Conservation (phyloP, 2,113 vertebrate genomes). For the Onychorhynchus coronatus region DNA sequence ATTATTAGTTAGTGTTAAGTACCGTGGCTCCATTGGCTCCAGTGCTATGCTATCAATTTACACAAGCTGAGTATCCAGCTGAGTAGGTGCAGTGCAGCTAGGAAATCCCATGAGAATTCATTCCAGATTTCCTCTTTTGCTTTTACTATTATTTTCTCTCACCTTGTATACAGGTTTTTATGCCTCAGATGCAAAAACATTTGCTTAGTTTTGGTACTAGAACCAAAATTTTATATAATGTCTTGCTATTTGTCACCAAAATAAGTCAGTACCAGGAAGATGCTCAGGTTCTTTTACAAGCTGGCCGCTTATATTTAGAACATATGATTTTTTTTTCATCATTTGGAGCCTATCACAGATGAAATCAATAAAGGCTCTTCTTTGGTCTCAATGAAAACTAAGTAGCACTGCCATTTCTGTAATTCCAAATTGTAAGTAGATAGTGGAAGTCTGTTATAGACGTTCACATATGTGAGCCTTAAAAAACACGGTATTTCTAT, state of each 20-base stretch:
- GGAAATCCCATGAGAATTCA: constrained; percentile 11
- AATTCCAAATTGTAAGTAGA: background rate
- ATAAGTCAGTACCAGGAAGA: background rate
- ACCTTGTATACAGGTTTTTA: background rate
- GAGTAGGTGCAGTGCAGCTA: background rate
- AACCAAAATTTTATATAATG: background rate
- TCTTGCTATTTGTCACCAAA: background rate
- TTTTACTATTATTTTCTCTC: constrained; percentile 2
- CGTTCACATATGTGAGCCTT: background rate
- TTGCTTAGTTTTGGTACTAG: background rate
- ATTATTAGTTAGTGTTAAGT: background rate
- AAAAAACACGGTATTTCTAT: background rate
- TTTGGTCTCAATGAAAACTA: background rate
- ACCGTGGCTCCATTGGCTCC: background rate
- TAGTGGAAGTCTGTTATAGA: background rate
- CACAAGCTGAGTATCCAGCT: background rate
- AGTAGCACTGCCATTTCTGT: background rate
- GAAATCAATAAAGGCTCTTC: background rate
- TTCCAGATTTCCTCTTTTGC: constrained; percentile 3
- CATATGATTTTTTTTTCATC: background rate
- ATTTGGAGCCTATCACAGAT: background rate
- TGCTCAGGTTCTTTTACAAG: background rate
- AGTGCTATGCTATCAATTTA: background rate
- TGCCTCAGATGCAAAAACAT: background rate
- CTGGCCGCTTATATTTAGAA: background rate